Base-by-base conservation (phyloP, 2,113 vertebrate species). In the Erinaceus europaeus region DNA sequence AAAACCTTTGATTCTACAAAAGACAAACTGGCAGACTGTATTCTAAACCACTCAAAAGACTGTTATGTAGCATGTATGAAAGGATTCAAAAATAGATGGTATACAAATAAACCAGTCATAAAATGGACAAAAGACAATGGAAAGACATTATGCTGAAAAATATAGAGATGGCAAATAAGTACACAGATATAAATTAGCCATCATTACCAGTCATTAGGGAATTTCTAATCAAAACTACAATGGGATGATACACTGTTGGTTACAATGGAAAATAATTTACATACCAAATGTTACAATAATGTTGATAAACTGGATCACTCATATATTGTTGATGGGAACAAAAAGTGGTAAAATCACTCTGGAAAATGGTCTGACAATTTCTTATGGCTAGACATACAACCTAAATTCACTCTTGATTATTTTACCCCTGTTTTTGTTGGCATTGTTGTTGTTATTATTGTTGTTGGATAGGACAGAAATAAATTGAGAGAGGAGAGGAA, bases 311-410 rank as follows among this genome's bases (percentile, higher is more conserved):
- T 73, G 14, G 18, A n/a, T 52, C 12, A 32, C 15, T 75, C 6
- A 42, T 18, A 64, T n/a, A 36, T 18, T 83, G 64, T 34, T 40
- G 20, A 20, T 46, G 2, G 50, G 10, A 52, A 87, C 59, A 5
- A 59, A 72, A 76, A 89, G 73, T 36, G n/a, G 18, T 40, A 36
- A 75, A 38, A 23, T 3, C 27, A 48, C 57, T 53, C 25, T 46
- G 25, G 36, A 73, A 86, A 73, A 73, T 7, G 71, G 3, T 61
- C 67, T 29, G 40, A 6, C 3, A 29, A 2, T 23, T 80, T 76
- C 85, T 36, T 59, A 88, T 79, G 62, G 84, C 36, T 61, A 86
- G 64, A 89, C 15, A 65, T 36, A 73, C 6, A 42, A 77, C 20
- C 29, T 6, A 69, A 40, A 62, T 23, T 68, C 75, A 82, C 5